Evolutionary conservation across 2,113 vertebrate species (phyloP).

Genomic region (Cebidichthys violaceus): DNA sequence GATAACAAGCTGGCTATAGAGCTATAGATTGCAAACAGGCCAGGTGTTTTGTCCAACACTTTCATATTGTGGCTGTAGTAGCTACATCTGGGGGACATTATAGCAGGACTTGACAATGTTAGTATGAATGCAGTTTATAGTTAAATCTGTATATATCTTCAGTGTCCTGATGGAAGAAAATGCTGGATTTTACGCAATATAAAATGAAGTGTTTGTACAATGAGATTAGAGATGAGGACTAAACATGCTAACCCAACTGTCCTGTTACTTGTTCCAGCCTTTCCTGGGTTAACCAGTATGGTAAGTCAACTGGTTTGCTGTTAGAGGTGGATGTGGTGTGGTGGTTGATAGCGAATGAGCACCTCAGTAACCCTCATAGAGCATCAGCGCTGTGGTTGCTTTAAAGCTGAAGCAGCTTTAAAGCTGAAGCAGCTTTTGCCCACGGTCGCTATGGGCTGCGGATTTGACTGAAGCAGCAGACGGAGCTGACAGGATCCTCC

Average conservation of each 20-base stretch:
- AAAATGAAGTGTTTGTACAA: not conserved
- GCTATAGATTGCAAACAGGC: too few relatives aligned
- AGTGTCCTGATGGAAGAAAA: not conserved
- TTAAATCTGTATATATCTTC: not conserved
- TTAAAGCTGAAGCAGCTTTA: conserved; percentile 5
- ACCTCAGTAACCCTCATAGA: conserved; percentile 1
- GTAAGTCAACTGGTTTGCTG: conserved; percentile 50
- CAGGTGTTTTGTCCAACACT: not conserved
- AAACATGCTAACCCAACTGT: conserved; percentile 25
- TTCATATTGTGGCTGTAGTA: not conserved
- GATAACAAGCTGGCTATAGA: too few relatives aligned
- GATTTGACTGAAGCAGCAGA: conserved; percentile 12
- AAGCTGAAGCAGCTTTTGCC: not conserved
- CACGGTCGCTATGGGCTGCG: not conserved
- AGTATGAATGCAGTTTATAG: not conserved
- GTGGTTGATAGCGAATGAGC: not conserved
- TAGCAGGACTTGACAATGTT: not conserved
- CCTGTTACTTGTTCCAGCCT: conserved; percentile 61
- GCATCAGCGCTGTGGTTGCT: conserved; percentile 4
- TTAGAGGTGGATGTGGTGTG: conserved; percentile 27
- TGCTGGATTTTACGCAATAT: not conserved
- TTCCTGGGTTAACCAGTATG: conserved; percentile 68
- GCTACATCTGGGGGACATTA: not conserved
- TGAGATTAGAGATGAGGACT: not conserved
- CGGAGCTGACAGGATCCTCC: not conserved